Base-by-base conservation (phyloP, 1,140 invertebrate genomes). In the Neodiprion pinetum region DNA sequence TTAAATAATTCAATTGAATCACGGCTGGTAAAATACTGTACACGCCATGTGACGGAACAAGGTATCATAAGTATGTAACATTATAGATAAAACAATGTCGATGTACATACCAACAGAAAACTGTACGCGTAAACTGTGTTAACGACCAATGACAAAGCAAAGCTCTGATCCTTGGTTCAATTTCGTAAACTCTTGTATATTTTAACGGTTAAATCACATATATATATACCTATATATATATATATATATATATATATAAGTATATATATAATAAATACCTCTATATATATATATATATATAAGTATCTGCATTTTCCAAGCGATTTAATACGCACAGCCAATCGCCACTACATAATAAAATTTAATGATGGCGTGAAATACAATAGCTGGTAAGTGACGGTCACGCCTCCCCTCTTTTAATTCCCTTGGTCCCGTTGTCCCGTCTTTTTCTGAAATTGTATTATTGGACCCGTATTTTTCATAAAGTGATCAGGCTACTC, bases 271-370 rank as follows among this genome's bases (percentile, higher is more conserved):
- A n/a, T n/a, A n/a, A n/a, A n/a, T n/a, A n/a, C n/a, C n/a, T n/a
- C n/a, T 61, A 61, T 61, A 61, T 61, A 61, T 61, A 61, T 61
- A n/a, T 61, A 61, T 61, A 61, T 61, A 61, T n/a, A 61, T 10
- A 1, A 61, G 53, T 17, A 40, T 40, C 28, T 40, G 28, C 28
- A 40, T 40, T 40, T 40, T 40, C 28, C 28, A 40, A 40, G 28
- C 28, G 28, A 40, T 5, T 40, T 40, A 40, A 40, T 40, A 40
- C 28, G 28, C 5, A 40, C 28, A 40, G 5, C 28, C 5, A 40
- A 5, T 40, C 28, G 28, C 28, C 1, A 40, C 28, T 40, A 40
- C 28, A 5, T 40, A 40, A 4, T 40, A 3, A 40, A 40, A 40
- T 5, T 40, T 3, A 40, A 40, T 40, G 5, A 5, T 40, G 5